phyloP scores from a whole-genome alignment of 2,888 invertebrate species.

The Hedychridium roseum region DNA sequence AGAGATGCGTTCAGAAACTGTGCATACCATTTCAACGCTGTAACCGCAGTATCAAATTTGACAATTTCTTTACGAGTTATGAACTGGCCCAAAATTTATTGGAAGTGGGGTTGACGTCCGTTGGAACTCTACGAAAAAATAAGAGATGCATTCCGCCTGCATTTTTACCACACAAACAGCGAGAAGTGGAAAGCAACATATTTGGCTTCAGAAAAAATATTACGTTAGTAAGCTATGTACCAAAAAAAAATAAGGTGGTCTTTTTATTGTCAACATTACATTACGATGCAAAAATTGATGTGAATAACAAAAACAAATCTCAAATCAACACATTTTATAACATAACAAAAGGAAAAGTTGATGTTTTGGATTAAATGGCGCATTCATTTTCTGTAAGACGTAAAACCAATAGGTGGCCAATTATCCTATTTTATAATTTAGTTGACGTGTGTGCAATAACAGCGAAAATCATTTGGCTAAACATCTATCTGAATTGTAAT shows the following conservation, averaged over 20 bases:
- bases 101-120: background rate
- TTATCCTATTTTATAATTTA: too few relatives aligned
- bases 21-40: background rate
- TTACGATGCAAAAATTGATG: too few relatives aligned
- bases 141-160: background rate
- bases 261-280: background rate
- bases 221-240: background rate
- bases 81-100: background rate
- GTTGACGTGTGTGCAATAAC: too few relatives aligned
- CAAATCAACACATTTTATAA: too few relatives aligned
- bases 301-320: too few relatives aligned
- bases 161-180: background rate
- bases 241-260: background rate
- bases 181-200: background rate
- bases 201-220: background rate
- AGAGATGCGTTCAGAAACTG: background rate
- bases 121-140: background rate
- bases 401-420: too few relatives aligned
- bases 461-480: too few relatives aligned
- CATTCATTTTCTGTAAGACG: too few relatives aligned
- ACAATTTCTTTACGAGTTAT: background rate
- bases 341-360: too few relatives aligned
- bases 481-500: too few relatives aligned
- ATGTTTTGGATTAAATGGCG: too few relatives aligned
- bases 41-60: slow-evolving; percentile 1